Evolutionary conservation across 1,140 invertebrate genomes (phyloP).

Genomic region (Sarcophaga peregrina): DNA sequence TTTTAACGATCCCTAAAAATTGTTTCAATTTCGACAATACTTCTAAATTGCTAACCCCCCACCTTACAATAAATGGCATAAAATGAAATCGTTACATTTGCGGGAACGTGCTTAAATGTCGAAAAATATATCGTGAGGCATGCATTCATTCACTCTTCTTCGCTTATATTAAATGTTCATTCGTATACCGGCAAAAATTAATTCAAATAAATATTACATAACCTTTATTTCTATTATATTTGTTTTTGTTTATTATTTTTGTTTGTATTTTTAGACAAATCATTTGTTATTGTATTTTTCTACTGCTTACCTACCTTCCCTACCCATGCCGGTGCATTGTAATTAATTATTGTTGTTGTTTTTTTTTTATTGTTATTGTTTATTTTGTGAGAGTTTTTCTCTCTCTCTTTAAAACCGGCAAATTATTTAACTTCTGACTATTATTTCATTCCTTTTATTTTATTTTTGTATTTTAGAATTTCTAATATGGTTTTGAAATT

Average conservation of each 20-base stretch:
- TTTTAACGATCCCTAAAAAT: too few species aligned
- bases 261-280: too few species aligned
- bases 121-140: too few species aligned
- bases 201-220: not conserved
- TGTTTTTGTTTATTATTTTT: not conserved
- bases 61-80: too few species aligned
- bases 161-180: too few species aligned
- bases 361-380: not conserved
- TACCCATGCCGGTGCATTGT: not conserved
- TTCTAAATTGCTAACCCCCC: too few species aligned
- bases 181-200: not conserved
- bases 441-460: not conserved
- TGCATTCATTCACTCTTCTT: too few species aligned
- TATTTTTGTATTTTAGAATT: not conserved
- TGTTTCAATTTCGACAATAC: too few species aligned
- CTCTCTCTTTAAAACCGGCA: not conserved
- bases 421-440: not conserved
- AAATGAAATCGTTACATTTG: too few species aligned
- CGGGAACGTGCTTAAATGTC: too few species aligned
- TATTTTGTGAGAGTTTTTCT: not conserved
- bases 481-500: not conserved
- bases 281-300: too few species aligned
- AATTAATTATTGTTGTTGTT: not conserved
- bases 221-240: not conserved
- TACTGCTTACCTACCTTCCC: too few species aligned